phyloP scores from a whole-genome alignment of 2,113 vertebrate genomes.

The Triplophysa dalaica region DNA sequence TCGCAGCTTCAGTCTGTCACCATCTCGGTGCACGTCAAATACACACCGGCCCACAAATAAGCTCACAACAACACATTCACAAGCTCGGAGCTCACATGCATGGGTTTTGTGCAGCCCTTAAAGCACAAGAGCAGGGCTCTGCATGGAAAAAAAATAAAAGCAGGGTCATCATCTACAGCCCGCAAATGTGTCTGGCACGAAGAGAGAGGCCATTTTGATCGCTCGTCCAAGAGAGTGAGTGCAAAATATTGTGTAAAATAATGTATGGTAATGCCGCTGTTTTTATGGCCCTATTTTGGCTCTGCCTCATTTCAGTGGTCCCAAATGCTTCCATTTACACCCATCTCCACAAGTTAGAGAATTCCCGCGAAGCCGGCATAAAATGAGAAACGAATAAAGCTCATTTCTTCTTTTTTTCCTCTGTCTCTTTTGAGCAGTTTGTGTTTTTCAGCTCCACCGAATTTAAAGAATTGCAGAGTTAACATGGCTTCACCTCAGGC shows the following conservation, averaged over 20 bases:
- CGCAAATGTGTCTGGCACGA: conserved; percentile 66
- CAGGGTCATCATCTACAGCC: conserved; percentile 69
- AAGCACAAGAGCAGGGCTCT: conserved; percentile 69
- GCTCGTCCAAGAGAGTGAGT: conserved; percentile 69
- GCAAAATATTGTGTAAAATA: conserved; percentile 71
- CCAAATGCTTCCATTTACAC: conserved; percentile 61
- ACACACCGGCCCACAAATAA: conserved; percentile 40
- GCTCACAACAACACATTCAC: conserved; percentile 41
- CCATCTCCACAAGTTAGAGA: conserved; percentile 66
- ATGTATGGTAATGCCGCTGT: conserved; percentile 69
- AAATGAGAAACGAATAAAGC: conserved; percentile 54
- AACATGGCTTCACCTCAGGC: conserved; percentile 57
- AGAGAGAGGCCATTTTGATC: conserved; percentile 67
- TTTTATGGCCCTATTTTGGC: conserved; percentile 65
- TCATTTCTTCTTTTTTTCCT: conserved; percentile 47
- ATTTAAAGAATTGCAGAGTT: conserved; percentile 65
- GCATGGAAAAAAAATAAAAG: conserved; percentile 68
- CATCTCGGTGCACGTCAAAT: conserved; percentile 56
- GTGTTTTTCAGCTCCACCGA: conserved; percentile 62
- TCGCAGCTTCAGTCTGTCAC: conserved; percentile 63
- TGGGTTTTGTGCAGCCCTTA: conserved; percentile 69
- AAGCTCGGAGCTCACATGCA: conserved; percentile 58
- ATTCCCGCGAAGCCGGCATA: conserved; percentile 59
- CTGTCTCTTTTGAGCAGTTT: conserved; percentile 50
- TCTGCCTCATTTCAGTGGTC: conserved; percentile 54